Percentiles rank a stretch among this genome's conserved stretches.
Evolutionary conservation across 1,140 invertebrate species (phyloP).

Genomic region (Drosophila cardini): DNA sequence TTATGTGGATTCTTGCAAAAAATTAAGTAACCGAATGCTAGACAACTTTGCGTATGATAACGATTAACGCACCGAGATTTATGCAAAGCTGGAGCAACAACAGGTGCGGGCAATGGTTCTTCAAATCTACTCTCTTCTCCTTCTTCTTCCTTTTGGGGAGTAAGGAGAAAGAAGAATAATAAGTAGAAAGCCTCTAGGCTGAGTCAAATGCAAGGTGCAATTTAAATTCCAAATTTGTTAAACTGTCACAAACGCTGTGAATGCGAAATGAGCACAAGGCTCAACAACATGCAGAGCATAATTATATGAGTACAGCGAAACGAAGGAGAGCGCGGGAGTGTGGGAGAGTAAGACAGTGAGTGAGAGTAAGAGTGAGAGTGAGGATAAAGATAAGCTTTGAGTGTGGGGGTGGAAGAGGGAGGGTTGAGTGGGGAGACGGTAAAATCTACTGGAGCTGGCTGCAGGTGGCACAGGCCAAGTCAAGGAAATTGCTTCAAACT

Average conservation of each 20-base stretch:
- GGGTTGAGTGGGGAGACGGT: not conserved
- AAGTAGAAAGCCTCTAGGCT: slow-evolving; percentile 29
- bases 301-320: slow-evolving; percentile 44
- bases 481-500: slow-evolving; percentile 57
- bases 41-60: slow-evolving; percentile 51
- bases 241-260: slow-evolving; percentile 78
- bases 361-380: slow-evolving; percentile 9
- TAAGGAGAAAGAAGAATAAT: not conserved
- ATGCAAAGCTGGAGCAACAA: slow-evolving; percentile 50
- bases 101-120: slow-evolving; percentile 52
- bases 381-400: not conserved
- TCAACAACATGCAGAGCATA: slow-evolving; percentile 45
- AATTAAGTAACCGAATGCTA: slow-evolving; percentile 72
- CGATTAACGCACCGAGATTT: slow-evolving; percentile 66
- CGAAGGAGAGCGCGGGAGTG: slow-evolving; percentile 1
- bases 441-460: slow-evolving; percentile 29
- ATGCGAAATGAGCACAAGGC: slow-evolving; percentile 73
- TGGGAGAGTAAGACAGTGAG: not conserved
- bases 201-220: slow-evolving; percentile 70
- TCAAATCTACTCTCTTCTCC: not conserved
- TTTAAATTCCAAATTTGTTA: slow-evolving; percentile 82
- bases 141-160: not conserved
- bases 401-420: not conserved
- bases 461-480: slow-evolving; percentile 52
- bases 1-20: slow-evolving; percentile 67